Conservation (phyloP, 2,113 vertebrate species). For the Lophius piscatorius region DNA sequence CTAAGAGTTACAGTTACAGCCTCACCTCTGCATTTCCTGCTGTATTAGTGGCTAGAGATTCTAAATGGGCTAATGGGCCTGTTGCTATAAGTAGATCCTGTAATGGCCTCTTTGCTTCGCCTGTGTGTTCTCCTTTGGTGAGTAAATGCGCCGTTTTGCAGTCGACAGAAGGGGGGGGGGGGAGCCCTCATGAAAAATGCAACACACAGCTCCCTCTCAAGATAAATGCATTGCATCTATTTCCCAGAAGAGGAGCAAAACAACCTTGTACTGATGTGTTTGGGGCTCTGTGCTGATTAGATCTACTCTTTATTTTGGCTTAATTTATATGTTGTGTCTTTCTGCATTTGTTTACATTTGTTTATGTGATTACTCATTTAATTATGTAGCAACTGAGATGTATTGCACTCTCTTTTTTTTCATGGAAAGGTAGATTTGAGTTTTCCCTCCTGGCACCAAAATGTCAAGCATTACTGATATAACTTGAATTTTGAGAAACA, state of each 20-base stretch:
- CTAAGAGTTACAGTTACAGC: background rate
- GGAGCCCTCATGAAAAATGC: conserved; percentile 49
- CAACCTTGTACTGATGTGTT: background rate
- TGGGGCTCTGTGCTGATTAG: background rate
- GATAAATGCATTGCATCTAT: conserved; percentile 25
- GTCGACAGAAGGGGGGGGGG: background rate
- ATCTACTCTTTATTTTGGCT: background rate
- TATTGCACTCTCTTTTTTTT: too few species aligned
- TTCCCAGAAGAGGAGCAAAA: conserved; percentile 4
- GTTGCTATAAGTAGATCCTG: background rate
- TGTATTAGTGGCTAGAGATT: conserved; percentile 1
- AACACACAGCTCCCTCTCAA: conserved; percentile 26
- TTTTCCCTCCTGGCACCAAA: too few species aligned
- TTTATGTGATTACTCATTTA: too few species aligned
- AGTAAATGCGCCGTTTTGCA: conserved; percentile 1
- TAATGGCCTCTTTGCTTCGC: conserved; percentile 40
- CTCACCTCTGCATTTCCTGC: conserved; percentile 21
- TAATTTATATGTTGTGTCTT: too few species aligned
- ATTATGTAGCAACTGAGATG: too few species aligned
- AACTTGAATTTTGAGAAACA: too few species aligned
- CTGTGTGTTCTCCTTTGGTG: conserved; percentile 1
- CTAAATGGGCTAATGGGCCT: conserved; percentile 37
- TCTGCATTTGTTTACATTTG: too few species aligned
- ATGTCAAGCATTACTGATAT: too few species aligned
- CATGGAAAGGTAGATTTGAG: too few species aligned